A percentile compares a stretch with the other conserved stretches of the same genome.
Evolutionary conservation across 2,797 vertebrate genomes (phyloP).

Genomic region (Gymnopithys bicolor): DNA sequence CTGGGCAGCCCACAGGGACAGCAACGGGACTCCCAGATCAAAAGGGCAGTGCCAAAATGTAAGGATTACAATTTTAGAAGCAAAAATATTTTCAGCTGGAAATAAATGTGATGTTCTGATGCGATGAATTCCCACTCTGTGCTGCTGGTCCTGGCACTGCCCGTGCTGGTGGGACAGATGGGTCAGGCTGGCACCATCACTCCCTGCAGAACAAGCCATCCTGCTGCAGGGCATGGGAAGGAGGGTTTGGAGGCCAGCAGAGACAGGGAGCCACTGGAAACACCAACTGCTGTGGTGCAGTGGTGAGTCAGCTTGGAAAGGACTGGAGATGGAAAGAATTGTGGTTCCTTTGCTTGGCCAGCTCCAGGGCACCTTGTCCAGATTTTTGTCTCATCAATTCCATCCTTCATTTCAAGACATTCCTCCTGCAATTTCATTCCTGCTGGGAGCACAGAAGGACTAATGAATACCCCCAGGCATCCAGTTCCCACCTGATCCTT

Average conservation of each 20-base stretch:
- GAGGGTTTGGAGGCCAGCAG: neutral
- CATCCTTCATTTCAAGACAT: neutral
- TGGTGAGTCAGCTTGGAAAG: slow-evolving; percentile 35
- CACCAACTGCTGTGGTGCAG: accelerated
- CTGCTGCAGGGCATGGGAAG: neutral
- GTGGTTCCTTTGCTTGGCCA: neutral
- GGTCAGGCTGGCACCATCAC: neutral
- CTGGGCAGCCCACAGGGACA: neutral
- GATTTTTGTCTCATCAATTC: slow-evolving; percentile 39
- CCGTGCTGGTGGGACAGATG: neutral
- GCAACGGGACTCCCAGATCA: neutral
- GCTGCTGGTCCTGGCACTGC: neutral
- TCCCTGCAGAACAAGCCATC: neutral
- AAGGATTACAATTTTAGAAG: neutral
- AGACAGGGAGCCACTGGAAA: neutral
- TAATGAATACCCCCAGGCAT: neutral
- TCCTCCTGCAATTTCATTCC: neutral
- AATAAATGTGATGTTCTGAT: neutral
- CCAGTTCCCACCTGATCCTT: neutral
- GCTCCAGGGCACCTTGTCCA: neutral
- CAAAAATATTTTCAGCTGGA: neutral
- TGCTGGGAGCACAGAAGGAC: neutral
- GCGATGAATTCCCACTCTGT: accelerated
- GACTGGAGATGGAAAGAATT: slow-evolving; percentile 5
- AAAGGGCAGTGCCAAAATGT: neutral